Evolutionary conservation across 2,113 vertebrate genomes (phyloP), one percentile per base, ranked within the genome.

Genomic region (Pterocles gutturalis): DNA sequence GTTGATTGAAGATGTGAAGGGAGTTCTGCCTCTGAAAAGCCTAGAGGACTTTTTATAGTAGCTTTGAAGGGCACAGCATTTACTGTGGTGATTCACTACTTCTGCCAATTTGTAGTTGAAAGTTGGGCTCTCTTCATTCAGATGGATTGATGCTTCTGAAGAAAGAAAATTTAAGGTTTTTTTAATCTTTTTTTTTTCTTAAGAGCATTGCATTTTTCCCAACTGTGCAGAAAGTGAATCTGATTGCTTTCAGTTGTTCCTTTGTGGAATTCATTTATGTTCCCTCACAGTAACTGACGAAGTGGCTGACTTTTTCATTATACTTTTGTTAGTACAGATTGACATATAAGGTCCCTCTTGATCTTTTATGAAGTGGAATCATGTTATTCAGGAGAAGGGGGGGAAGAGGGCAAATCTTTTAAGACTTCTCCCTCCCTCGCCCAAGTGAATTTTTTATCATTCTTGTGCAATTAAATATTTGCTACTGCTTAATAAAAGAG

Each of bases 161-260:
- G 57, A 76, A 94, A 87, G 53, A 61, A 94, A 84, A 91, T 91
- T 76, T 82, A n/a, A 87, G 76, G 62, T 46, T 34, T 92, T 66
- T 84, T 21, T 67, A 88, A 91, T 66, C 62, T 76, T 80, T 95
- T 81, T 78, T 17, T 71, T 86, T 92, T 91, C 70, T 41, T 93
- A 84, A 85, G 54, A 94, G 76, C 48, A 71, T 36, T 91, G 73
- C 78, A 64, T 81, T 93, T 94, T 65, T 87, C 51, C 49, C 58
- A 73, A 17, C 78, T 81, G 70, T 87, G 76, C 51, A 81, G 88
- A 69, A 86, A 76, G 85, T 77, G 78, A 86, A 88, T 83, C 85
- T 94, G 87, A 91, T 89, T 85, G 92, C 92, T 88, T 94, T 92
- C 64, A 71, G 78, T 82, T 77, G 54, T 80, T 95, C 79, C 71